A percentile compares a stretch with the other conserved stretches of the same genome.
Evolutionary conservation across 2,113 vertebrate species (phyloP).

Genomic region (Phalacrocorax carbo): DNA sequence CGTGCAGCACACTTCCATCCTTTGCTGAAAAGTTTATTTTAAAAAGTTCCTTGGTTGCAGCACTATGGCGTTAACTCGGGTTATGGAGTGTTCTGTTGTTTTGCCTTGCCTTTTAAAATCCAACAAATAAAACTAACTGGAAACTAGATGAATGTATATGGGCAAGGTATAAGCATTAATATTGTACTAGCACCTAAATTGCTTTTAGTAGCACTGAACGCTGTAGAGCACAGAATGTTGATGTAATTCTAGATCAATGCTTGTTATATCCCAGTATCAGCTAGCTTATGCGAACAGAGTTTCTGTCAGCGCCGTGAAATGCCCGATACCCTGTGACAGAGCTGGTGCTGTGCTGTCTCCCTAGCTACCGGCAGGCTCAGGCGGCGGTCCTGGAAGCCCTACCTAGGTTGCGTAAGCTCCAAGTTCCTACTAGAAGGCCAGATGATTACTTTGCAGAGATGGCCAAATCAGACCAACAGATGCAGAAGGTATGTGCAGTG

Average conservation of each 20-base stretch:
- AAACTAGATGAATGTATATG: not conserved
- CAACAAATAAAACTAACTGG: not conserved
- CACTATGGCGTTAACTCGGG: not conserved
- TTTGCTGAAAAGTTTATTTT: not conserved
- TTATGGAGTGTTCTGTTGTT: not conserved
- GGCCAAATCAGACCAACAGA: constrained; percentile 97
- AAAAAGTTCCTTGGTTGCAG: not conserved
- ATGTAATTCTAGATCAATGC: not conserved
- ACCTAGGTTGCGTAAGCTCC: constrained; percentile 80
- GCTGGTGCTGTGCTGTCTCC: not conserved
- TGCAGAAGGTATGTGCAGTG: constrained; percentile 88
- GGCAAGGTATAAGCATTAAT: not conserved
- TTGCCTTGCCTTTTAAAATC: not conserved
- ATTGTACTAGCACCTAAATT: not conserved
- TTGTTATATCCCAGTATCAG: not conserved
- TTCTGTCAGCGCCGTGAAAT: not conserved
- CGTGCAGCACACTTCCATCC: not conserved
- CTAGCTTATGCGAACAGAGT: not conserved
- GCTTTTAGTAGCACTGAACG: not conserved
- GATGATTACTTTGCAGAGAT: constrained; percentile 98
- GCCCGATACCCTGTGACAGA: fast-evolving
- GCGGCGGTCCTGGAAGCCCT: constrained; percentile 86
- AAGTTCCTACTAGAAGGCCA: constrained; percentile 85
- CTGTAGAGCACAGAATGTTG: not conserved
- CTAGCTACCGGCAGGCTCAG: constrained; percentile 93